phyloP scores from a whole-genome alignment of 2,888 invertebrate species.

The Drosophila emarginata region DNA sequence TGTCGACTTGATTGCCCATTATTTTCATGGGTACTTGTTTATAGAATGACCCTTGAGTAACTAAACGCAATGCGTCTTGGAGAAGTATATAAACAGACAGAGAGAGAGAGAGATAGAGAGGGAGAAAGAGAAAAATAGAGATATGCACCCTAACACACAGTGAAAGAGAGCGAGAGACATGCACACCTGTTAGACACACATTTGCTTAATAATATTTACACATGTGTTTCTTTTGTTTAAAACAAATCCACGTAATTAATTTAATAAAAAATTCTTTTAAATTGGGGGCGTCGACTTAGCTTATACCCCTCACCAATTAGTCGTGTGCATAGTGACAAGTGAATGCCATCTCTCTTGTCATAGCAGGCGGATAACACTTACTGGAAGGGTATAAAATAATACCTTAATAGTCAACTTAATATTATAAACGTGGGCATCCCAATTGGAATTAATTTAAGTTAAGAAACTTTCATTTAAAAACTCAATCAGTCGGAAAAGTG shows the following conservation, averaged over 20 bases:
- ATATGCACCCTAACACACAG: constrained; percentile 1
- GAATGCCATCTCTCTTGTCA: too few species aligned
- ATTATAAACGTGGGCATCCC: too few species aligned
- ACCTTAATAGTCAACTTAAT: too few species aligned
- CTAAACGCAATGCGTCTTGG: constrained; percentile 1
- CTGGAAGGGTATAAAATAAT: too few species aligned
- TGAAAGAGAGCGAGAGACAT: constrained; percentile 28
- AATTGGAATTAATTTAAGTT: too few species aligned
- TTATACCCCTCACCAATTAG: background rate
- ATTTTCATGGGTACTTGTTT: background rate
- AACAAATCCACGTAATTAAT: constrained; percentile 70
- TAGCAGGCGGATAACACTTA: too few species aligned
- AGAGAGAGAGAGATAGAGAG: background rate
- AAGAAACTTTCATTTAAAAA: too few species aligned
- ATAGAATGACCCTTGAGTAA: background rate
- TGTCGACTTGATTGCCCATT: background rate
- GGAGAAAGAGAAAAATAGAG: background rate
- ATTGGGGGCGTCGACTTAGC: background rate
- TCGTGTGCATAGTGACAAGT: too few species aligned
- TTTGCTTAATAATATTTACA: constrained; percentile 70
- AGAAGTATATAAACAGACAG: background rate
- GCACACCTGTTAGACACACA: constrained; percentile 63
- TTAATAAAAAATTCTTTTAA: constrained; percentile 34
- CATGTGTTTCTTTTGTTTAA: constrained; percentile 65
- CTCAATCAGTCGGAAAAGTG: background rate